Percentiles rank a stretch among this genome's conserved stretches.
Evolutionary conservation across 1,140 invertebrate species (phyloP).

Genomic region (Diorhabda elongata): DNA sequence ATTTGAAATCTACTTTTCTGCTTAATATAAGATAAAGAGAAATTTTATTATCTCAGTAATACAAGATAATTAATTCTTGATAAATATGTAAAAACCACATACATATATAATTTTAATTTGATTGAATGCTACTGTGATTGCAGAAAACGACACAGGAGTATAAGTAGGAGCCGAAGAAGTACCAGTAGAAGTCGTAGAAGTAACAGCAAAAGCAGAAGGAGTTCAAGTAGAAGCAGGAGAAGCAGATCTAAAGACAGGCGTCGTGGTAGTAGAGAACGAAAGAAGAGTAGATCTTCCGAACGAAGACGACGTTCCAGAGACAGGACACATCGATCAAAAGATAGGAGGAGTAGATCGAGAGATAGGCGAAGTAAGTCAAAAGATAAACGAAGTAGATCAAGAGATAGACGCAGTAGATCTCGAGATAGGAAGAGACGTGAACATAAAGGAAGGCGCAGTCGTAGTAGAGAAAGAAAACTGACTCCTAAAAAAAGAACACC

Average conservation of each 20-base stretch:
- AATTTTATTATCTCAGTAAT: too few species aligned
- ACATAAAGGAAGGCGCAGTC: slow-evolving; percentile 33
- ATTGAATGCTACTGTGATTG: not conserved
- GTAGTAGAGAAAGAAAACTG: slow-evolving; percentile 41
- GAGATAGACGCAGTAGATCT: slow-evolving; percentile 50
- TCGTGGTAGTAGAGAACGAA: slow-evolving; percentile 25
- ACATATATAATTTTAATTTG: too few species aligned
- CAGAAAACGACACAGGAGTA: slow-evolving; percentile 24
- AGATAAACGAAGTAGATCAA: slow-evolving; percentile 53
- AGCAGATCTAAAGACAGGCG: slow-evolving; percentile 22
- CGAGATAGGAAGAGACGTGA: slow-evolving; percentile 29
- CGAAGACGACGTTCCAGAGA: slow-evolving; percentile 39
- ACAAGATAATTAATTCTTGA: too few species aligned
- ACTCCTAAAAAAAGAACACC: slow-evolving; percentile 42
- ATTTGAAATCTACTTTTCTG: too few species aligned
- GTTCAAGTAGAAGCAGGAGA: slow-evolving; percentile 14
- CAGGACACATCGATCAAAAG: slow-evolving; percentile 11
- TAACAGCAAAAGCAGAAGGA: not conserved
- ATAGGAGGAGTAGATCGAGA: slow-evolving; percentile 28
- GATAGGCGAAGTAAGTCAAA: slow-evolving; percentile 42
- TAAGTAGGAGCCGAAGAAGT: slow-evolving; percentile 46
- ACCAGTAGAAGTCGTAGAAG: not conserved
- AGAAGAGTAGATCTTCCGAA: slow-evolving; percentile 41
- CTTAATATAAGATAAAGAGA: too few species aligned
- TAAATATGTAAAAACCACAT: too few species aligned